Evolutionary conservation across 2,113 vertebrate species (phyloP).

Genomic region (Micromys minutus): DNA sequence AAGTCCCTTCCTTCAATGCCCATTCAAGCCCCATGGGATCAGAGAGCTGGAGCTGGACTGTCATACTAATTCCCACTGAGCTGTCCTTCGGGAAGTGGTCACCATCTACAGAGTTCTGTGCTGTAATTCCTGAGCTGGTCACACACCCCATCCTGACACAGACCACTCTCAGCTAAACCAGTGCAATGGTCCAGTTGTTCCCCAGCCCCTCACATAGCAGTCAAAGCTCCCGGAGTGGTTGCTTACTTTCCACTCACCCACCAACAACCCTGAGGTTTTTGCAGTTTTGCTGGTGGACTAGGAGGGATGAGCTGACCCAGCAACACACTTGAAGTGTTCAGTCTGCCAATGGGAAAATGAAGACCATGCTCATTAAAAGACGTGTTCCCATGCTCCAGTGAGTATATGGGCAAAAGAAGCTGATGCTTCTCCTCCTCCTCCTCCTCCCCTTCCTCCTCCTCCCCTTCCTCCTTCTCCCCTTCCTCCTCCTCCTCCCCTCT

Average conservation of each 20-base stretch:
- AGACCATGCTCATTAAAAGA: not conserved
- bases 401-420: not conserved
- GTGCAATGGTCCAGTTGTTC: not conserved
- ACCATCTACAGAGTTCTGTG: not conserved
- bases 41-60: not conserved
- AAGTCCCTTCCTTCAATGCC: not conserved
- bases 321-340: not conserved
- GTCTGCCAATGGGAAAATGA: not conserved
- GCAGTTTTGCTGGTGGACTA: not conserved
- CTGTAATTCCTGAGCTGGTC: not conserved
- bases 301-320: not conserved
- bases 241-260: fast-evolving
- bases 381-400: not conserved
- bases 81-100: not conserved
- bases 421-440: not conserved
- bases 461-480: no score
- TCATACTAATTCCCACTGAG: not conserved
- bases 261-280: not conserved
- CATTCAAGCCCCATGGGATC: fast-evolving
- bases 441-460: no score
- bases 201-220: not conserved
- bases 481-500: no score
- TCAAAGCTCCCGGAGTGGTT: not conserved
- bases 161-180: fast-evolving
- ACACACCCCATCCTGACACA: fast-evolving